A percentile compares a stretch with the other conserved stretches of the same genome.
These are phyloP conservation scores for Podarcis siculus DNA, from an alignment of 2,797 vertebrate genomes.

Conservation along the genomic window DNA sequence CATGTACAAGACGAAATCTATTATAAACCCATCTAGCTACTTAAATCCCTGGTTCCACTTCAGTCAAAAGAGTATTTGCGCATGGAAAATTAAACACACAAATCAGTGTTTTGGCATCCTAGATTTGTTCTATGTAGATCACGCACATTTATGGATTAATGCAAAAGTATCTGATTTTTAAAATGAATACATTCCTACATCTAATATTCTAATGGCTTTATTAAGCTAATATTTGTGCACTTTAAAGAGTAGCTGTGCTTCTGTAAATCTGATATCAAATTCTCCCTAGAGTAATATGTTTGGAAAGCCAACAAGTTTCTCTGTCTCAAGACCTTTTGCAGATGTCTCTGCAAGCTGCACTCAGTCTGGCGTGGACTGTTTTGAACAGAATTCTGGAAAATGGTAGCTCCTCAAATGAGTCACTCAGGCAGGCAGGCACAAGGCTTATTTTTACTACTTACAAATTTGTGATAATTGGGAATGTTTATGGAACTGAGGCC, in stretches of 20 bases:
- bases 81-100: not conserved
- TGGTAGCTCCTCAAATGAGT: constrained; percentile 58
- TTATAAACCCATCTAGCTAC: not conserved
- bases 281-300: constrained; percentile 58
- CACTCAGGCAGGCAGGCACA: constrained; percentile 54
- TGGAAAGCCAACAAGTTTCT: constrained; percentile 61
- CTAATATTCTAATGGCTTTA: constrained; percentile 26
- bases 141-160: constrained; percentile 19
- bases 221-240: constrained; percentile 20
- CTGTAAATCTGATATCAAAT: constrained; percentile 56
- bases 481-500: constrained; percentile 57
- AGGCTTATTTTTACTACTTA: constrained; percentile 51
- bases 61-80: constrained; percentile 22
- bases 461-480: constrained; percentile 58
- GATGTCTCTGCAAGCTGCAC: constrained; percentile 64
- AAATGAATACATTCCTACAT: constrained; percentile 6
- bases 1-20: constrained; percentile 14
- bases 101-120: constrained; percentile 12
- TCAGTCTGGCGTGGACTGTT: constrained; percentile 58
- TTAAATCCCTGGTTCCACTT: not conserved
- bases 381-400: constrained; percentile 65
- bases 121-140: not conserved
- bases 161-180: not conserved
- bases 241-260: not conserved
- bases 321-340: constrained; percentile 62